Percentiles rank a stretch among this genome's conserved stretches.
phyloP scores from a whole-genome alignment of 2,113 vertebrate genomes.

The Tautogolabrus adspersus region DNA sequence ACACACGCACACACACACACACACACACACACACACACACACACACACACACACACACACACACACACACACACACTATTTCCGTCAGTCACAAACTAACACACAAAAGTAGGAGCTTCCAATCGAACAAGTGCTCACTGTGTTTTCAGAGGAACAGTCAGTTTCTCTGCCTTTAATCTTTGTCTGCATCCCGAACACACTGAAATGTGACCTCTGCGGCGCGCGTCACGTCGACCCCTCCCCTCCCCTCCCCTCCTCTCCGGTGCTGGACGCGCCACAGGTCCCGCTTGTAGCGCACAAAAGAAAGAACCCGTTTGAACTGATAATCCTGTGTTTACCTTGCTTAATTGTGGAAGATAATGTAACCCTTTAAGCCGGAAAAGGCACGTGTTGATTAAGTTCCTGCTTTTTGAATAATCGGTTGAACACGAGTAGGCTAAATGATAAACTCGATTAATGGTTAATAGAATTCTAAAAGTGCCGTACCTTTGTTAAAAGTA shows the following conservation, averaged over 20 bases:
- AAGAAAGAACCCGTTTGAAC: conserved; percentile 12
- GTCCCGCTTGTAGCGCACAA: conserved; percentile 59
- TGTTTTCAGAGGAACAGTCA: conserved; percentile 11
- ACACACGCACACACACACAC: not conserved
- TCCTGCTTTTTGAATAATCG: not conserved
- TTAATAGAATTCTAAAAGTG: not conserved
- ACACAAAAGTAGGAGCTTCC: not conserved
- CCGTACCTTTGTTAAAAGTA: too few species aligned
- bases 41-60: too few species aligned
- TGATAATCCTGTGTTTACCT: conserved; percentile 15
- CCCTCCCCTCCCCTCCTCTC: not conserved
- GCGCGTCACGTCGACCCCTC: conserved; percentile 24
- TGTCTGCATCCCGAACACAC: conserved; percentile 29
- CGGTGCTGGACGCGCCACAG: conserved; percentile 70
- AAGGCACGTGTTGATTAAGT: conserved; percentile 9
- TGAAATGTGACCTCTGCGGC: conserved; percentile 61
- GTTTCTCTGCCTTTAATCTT: conserved; percentile 31
- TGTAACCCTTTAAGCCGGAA: conserved; percentile 7
- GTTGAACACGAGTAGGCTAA: not conserved
- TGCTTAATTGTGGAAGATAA: not conserved
- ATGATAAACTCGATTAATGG: not conserved
- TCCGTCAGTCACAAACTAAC: not conserved
- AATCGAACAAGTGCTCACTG: not conserved
- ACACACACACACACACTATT: not conserved
- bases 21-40: not conserved